phyloP scores from a whole-genome alignment of 2,113 vertebrate genomes.

The Seriola rivoliana region DNA sequence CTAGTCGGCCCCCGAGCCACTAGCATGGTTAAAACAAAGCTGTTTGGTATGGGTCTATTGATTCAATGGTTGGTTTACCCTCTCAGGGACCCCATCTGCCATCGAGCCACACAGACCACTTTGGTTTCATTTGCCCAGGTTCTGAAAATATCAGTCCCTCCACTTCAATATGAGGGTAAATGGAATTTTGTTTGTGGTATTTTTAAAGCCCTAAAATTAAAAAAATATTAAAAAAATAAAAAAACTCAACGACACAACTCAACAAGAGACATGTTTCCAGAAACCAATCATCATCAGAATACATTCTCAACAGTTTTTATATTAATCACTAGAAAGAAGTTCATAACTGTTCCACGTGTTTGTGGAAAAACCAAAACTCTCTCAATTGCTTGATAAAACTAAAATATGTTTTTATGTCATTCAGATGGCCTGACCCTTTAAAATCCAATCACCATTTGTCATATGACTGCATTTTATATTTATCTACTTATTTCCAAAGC shows the following conservation, averaged over 20 bases:
- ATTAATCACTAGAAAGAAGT: neutral
- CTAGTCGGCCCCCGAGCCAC: too few relatives aligned
- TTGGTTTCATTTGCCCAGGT: conserved; percentile 3
- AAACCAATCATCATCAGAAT: neutral
- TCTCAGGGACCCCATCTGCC: neutral
- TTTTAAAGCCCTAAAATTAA: too few relatives aligned
- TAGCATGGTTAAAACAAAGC: neutral
- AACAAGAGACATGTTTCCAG: too few relatives aligned
- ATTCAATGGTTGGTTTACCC: neutral
- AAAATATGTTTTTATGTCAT: neutral
- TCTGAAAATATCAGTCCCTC: neutral
- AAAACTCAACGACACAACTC: too few relatives aligned
- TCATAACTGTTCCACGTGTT: neutral
- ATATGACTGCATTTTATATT: neutral
- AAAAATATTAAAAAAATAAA: neutral
- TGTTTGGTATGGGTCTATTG: neutral
- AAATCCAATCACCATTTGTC: conserved; percentile 15
- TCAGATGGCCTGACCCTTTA: neutral
- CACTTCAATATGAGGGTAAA: neutral
- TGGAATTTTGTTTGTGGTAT: neutral
- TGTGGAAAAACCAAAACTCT: neutral
- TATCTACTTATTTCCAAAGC: neutral
- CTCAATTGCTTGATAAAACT: neutral
- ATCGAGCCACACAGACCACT: neutral
- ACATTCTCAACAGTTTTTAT: neutral